These are phyloP conservation scores for Leuctra nigra DNA, from an alignment of 2,888 invertebrate genomes.

Conservation along the genomic window DNA sequence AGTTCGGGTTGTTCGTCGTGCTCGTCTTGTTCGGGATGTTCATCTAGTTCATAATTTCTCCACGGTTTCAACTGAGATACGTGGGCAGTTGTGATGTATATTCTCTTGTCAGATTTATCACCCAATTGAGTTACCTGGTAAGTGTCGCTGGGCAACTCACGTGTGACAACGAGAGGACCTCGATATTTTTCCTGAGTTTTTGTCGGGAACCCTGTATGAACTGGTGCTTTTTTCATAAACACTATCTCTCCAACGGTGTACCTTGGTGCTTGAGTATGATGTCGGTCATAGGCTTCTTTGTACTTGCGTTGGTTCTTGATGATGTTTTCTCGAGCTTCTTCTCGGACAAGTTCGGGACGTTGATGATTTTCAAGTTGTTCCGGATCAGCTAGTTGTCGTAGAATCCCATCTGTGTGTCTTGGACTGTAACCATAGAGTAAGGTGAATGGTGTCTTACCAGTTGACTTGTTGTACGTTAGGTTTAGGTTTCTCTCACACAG, in stretches of 20 bases:
- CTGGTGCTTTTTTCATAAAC: not conserved
- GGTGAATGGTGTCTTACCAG: not conserved
- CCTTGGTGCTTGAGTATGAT: not conserved
- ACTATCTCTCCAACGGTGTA: not conserved
- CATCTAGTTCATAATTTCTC: not conserved
- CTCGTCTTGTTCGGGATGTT: too few species aligned
- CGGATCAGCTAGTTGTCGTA: not conserved
- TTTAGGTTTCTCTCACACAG: not conserved
- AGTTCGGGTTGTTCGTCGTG: too few species aligned
- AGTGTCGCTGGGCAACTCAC: not conserved
- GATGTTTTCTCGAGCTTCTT: conserved; percentile 15
- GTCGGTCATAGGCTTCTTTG: conserved; percentile 18
- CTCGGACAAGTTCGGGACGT: too few species aligned
- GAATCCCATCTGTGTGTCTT: not conserved
- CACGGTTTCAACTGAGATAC: not conserved
- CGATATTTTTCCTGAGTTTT: not conserved
- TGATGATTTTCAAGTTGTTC: too few species aligned
- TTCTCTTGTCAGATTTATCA: not conserved
- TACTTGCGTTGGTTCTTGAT: conserved; percentile 12
- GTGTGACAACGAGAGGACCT: not conserved
- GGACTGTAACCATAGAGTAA: not conserved
- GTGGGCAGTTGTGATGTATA: not conserved
- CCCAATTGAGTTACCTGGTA: not conserved
- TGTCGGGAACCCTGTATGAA: not conserved
- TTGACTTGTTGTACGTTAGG: not conserved